Conservation (phyloP, 2,797 vertebrate species). For the Hydrophis major region DNA sequence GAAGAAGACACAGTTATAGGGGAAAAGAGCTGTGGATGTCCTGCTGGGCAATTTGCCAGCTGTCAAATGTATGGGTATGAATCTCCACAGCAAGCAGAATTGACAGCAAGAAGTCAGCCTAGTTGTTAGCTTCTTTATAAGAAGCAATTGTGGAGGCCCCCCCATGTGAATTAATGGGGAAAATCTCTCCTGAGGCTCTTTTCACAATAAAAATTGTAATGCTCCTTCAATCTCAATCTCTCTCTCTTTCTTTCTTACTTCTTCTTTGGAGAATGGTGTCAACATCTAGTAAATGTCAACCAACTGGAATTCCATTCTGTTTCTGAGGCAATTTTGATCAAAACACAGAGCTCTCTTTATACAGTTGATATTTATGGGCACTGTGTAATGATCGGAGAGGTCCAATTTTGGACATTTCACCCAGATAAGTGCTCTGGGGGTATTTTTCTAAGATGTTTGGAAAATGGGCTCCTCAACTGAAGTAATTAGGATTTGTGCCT, state of each 20-base stretch:
- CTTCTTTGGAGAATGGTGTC: not conserved
- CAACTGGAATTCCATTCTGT: not conserved
- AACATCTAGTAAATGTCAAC: not conserved
- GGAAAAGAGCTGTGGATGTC: not conserved
- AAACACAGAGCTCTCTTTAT: not conserved
- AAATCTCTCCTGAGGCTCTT: not conserved
- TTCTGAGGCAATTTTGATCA: not conserved
- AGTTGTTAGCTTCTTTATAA: not conserved
- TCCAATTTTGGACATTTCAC: not conserved
- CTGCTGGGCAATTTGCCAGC: not conserved
- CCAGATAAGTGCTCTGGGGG: too few relatives aligned
- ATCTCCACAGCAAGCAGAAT: not conserved
- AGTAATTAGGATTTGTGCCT: not conserved
- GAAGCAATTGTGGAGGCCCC: constrained; percentile 11
- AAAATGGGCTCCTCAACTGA: not conserved
- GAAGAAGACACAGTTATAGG: not conserved
- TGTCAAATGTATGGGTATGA: not conserved
- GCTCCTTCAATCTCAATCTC: too few relatives aligned
- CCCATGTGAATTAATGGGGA: not conserved
- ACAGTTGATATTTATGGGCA: not conserved
- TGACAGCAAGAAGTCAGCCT: not conserved
- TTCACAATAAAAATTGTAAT: not conserved
- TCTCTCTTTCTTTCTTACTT: too few relatives aligned
- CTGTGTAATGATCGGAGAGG: not conserved
- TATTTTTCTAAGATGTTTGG: not conserved